Conservation (phyloP, 2,797 vertebrate species). For the Smutsia temminckii region DNA sequence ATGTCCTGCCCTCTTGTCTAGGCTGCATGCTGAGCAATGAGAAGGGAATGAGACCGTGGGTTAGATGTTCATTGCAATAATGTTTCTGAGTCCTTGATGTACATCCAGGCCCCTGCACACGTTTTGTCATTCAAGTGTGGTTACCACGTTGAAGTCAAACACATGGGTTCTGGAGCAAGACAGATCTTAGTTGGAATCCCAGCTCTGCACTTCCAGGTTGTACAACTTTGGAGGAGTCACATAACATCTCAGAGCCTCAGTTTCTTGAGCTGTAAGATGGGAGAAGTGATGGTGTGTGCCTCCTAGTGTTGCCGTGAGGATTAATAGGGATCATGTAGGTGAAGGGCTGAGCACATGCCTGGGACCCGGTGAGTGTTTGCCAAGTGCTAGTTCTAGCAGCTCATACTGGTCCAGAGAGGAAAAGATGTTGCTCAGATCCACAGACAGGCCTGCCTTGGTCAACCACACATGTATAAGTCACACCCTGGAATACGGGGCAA, state of each 20-base stretch:
- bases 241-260: too few species aligned
- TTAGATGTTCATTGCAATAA: not conserved
- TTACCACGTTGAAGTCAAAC: rapidly evolving
- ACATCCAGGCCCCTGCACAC: rapidly evolving
- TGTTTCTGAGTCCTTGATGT: not conserved
- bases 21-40: not conserved
- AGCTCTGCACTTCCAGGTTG: rapidly evolving
- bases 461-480: rapidly evolving
- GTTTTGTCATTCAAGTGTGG: not conserved
- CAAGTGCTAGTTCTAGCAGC: not conserved
- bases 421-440: not conserved
- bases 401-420: not conserved
- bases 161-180: not conserved
- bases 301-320: not conserved
- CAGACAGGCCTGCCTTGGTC: rapidly evolving
- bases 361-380: not conserved
- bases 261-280: not conserved
- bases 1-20: not conserved
- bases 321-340: not conserved
- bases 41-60: not conserved
- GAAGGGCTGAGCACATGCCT: too few species aligned
- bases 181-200: too few species aligned
- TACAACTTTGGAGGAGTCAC: not conserved
- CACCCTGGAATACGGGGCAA: not conserved
- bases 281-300: too few species aligned